These are phyloP conservation scores for Pogonocherus hispidulus DNA, from an alignment of 2,888 invertebrate genomes.

Conservation along the genomic window DNA sequence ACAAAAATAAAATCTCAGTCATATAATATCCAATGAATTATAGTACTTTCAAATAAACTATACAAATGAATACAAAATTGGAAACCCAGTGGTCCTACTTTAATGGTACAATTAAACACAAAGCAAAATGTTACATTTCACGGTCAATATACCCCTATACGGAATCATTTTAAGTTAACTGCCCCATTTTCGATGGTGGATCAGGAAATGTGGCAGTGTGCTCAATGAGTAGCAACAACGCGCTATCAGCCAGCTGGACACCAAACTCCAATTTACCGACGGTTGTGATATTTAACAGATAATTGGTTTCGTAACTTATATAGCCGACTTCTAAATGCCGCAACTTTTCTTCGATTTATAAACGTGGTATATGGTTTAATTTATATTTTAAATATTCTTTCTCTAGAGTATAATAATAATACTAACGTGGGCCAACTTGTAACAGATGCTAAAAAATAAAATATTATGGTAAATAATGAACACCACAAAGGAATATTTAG, in stretches of 20 bases:
- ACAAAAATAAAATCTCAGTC: too few species aligned
- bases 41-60: too few species aligned
- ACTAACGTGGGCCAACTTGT: too few species aligned
- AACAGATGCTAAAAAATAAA: too few species aligned
- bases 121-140: conserved; percentile 14
- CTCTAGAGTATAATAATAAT: too few species aligned
- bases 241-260: conserved; percentile 50
- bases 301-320: conserved; percentile 60
- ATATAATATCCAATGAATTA: too few species aligned
- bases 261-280: conserved; percentile 59
- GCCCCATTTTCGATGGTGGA: conserved; percentile 36
- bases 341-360: conserved; percentile 17
- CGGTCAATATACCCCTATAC: conserved; percentile 8
- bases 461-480: too few species aligned
- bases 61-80: too few species aligned
- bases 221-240: conserved; percentile 46
- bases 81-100: too few species aligned
- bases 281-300: conserved; percentile 61
- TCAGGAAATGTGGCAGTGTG: conserved; percentile 44
- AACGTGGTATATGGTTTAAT: conserved; percentile 34
- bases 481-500: too few species aligned
- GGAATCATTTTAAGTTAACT: conserved; percentile 21
- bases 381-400: too few species aligned
- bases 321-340: conserved; percentile 46
- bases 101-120: background rate